Evolutionary conservation across 2,888 invertebrate species (phyloP), one percentile per base, ranked within the genome.

Genomic region (Strigamia crassipes): DNA sequence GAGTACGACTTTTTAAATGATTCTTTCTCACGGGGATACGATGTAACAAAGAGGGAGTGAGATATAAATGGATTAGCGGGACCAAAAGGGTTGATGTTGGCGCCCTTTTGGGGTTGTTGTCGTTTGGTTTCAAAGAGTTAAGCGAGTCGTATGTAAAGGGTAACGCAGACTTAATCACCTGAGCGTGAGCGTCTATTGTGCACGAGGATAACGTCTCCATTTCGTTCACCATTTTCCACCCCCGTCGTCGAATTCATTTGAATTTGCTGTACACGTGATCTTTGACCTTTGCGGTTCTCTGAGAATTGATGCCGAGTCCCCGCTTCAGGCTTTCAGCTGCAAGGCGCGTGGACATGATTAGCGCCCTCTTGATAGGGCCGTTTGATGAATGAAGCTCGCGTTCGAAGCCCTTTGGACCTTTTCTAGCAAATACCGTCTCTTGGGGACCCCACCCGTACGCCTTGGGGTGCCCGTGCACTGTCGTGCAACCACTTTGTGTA

Each of bases 41-140:
- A 51, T 18, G 12, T 15, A 51, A 18, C 51, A 18, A 15, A 51
- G 18, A 3, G 51, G 51, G 51, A 18, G 18, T 18, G n/a, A 51
- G 18, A 51, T 51, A 51, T 51, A 51, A 51, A 51, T 51, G 51
- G 51, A 51, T 51, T 51, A 51, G 18, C 51, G 51, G 18, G 51
- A 18, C 13, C 51, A 15, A 51, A 51, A 51, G 51, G 51, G 51
- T 51, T 51, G 51, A 51, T 13, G 51, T 51, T 51, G 51, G 15
- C 51, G 51, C 51, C 51, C 51, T 51, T 51, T 51, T 51, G 51
- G 51, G 51, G 51, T 18, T 51, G 51, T 51, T 51, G 51, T 51
- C 51, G 18, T 51, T 51, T 51, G 51, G 51, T 51, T 51, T 51
- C 51, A 51, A 51, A 51, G 51, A 51, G 51, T 51, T 51, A 51